These are phyloP conservation scores for Trypoxylus dichotomus DNA, from an alignment of 1,140 invertebrate genomes.

Conservation along the genomic window DNA sequence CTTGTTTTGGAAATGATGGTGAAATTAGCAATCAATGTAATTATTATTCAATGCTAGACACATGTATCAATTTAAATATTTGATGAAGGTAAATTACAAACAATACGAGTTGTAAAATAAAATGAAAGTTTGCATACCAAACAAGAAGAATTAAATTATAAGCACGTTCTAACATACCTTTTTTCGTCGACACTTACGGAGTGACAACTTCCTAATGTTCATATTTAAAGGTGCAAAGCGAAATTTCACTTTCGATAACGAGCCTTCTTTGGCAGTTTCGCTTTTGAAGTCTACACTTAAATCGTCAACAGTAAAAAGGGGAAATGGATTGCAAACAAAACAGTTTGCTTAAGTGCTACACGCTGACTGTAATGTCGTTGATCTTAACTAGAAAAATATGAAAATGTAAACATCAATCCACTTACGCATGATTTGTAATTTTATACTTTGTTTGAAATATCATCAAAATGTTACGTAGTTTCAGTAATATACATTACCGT, in stretches of 20 bases:
- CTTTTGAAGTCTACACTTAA: neutral
- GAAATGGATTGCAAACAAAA: neutral
- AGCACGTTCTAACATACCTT: neutral
- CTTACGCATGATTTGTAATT: neutral
- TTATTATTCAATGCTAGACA: neutral
- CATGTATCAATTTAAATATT: neutral
- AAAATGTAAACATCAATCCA: neutral
- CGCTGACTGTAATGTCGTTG: constrained; percentile 36
- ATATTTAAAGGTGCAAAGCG: neutral
- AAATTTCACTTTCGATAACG: neutral
- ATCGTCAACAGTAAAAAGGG: neutral
- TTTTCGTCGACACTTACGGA: neutral
- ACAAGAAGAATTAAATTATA: neutral
- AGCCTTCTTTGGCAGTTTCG: neutral
- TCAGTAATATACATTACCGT: neutral
- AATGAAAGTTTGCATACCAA: constrained; percentile 1
- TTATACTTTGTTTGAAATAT: constrained; percentile 22
- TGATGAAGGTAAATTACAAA: too few species aligned
- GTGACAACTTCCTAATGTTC: constrained; percentile 12
- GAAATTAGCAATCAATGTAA: neutral
- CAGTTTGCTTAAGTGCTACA: neutral
- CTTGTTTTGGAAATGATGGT: too few species aligned
- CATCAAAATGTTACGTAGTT: neutral
- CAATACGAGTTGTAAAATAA: neutral
- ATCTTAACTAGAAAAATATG: constrained; percentile 35